phyloP scores from a whole-genome alignment of 2,797 vertebrate species.

The Epinephelus malabaricus region DNA sequence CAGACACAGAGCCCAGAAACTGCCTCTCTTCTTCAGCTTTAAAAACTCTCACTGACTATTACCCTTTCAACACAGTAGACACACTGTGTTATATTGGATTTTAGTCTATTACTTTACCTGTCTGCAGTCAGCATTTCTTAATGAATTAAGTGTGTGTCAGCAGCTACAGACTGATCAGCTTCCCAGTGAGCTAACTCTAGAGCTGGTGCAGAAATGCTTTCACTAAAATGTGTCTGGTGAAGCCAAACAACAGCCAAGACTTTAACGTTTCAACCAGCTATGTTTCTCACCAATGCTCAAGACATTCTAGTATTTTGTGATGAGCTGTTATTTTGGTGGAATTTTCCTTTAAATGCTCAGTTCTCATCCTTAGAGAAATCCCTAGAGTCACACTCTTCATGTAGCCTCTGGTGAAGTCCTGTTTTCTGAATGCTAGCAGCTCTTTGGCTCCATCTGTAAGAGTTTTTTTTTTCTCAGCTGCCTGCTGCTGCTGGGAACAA shows the following conservation, averaged over 20 bases:
- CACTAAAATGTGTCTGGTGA: too few species aligned
- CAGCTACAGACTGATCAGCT: too few species aligned
- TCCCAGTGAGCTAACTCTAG: too few species aligned
- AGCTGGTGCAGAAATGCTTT: background rate
- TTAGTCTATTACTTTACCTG: background rate
- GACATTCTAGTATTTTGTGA: background rate
- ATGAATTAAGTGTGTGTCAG: background rate
- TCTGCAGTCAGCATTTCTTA: background rate
- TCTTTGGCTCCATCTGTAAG: constrained; percentile 3
- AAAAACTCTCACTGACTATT: background rate
- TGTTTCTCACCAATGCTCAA: background rate
- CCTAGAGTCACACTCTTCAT: background rate
- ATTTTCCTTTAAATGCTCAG: background rate
- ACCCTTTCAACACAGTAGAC: background rate
- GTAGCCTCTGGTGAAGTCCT: background rate
- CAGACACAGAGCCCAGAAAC: background rate
- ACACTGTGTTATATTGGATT: background rate
- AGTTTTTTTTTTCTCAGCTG: background rate
- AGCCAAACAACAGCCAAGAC: background rate
- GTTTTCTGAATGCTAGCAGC: background rate
- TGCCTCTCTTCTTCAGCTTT: background rate
- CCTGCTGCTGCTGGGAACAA: background rate
- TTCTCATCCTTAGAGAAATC: background rate
- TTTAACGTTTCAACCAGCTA: background rate
- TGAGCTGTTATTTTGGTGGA: background rate